These are phyloP conservation scores for Cyprinodon brontotheroides DNA, from an alignment of 2,113 vertebrate species.

Conservation along the genomic window DNA sequence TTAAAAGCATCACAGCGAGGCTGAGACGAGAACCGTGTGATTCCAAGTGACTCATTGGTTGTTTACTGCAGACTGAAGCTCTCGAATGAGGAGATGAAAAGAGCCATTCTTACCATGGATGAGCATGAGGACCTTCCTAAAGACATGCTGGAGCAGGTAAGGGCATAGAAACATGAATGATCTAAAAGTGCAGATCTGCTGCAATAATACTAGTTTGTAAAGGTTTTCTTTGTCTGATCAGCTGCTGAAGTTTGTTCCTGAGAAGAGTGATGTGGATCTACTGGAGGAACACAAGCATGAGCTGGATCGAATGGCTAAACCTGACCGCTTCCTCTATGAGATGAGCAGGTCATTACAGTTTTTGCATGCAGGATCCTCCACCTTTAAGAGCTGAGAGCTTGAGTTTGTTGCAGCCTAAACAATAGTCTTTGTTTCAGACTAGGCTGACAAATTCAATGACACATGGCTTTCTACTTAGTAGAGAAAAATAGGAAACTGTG, in stretches of 20 bases:
- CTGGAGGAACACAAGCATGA: conserved; percentile 97
- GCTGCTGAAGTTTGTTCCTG: conserved; percentile 97
- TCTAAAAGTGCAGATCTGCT: neutral
- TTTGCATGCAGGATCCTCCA: neutral
- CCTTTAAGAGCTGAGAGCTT: conserved; percentile 12
- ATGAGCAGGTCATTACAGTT: conserved; percentile 91
- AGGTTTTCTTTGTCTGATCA: conserved; percentile 55
- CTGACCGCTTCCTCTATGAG: conserved; percentile 96
- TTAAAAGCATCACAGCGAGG: neutral
- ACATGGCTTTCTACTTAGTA: conserved; percentile 31
- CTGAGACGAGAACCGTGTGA: neutral
- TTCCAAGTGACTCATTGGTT: conserved; percentile 21
- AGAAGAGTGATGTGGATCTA: conserved; percentile 94
- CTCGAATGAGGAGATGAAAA: conserved; percentile 97
- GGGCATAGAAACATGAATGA: neutral
- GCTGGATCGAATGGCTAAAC: conserved; percentile 96
- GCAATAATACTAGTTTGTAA: neutral
- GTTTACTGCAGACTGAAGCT: conserved; percentile 88
- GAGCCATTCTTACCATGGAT: conserved; percentile 96
- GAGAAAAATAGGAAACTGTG: conserved; percentile 48
- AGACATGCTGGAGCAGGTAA: conserved; percentile 99
- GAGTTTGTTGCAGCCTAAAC: conserved; percentile 24
- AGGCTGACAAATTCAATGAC: conserved; percentile 38
- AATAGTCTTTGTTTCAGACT: conserved; percentile 47
- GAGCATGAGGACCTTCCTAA: conserved; percentile 98